Evolutionary conservation across 1,140 invertebrate species (phyloP).

Genomic region (Mya arenaria): DNA sequence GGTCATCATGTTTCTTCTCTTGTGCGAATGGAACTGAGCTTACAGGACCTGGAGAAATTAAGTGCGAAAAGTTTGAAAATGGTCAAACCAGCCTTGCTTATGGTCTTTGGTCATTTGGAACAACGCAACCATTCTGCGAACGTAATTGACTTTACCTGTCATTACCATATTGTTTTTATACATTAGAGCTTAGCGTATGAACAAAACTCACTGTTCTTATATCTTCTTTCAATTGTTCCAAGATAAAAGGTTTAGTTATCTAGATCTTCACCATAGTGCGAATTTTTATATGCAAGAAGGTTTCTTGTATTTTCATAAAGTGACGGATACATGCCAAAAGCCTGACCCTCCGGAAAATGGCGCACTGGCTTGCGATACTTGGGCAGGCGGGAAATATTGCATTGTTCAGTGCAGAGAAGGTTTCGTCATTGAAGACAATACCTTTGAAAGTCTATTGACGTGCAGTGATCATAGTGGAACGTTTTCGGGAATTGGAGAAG

Average conservation of each 20-base stretch:
- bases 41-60: not conserved
- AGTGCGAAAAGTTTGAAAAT: not conserved
- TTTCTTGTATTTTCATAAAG: not conserved
- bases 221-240: too few species aligned
- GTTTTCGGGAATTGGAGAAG: too few species aligned
- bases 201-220: too few species aligned
- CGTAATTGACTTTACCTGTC: not conserved
- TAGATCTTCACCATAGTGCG: too few species aligned
- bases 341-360: not conserved
- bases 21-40: not conserved
- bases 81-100: not conserved
- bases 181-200: too few species aligned
- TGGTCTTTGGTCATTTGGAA: constrained; percentile 4
- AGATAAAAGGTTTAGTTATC: too few species aligned
- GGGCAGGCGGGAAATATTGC: not conserved
- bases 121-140: constrained; percentile 26
- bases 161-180: too few species aligned
- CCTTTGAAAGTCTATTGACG: too few species aligned
- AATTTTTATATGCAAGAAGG: too few species aligned
- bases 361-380: not conserved
- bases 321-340: not conserved
- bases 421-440: too few species aligned
- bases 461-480: too few species aligned
- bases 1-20: not conserved
- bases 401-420: not conserved